phyloP scores from a whole-genome alignment of 2,113 vertebrate genomes.

The Jaculus jaculus region DNA sequence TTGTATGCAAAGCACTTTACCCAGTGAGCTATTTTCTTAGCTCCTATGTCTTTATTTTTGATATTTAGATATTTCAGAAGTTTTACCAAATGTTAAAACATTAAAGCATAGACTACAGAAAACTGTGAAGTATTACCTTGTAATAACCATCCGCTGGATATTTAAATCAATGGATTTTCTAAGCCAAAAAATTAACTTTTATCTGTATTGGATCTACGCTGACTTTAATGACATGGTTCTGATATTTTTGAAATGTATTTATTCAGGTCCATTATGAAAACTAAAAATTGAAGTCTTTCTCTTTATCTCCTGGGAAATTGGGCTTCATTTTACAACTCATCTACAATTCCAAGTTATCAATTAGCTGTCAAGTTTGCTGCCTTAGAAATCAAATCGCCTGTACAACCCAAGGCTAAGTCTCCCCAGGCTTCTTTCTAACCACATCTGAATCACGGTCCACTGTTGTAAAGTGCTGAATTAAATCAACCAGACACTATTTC shows the following conservation, averaged over 20 bases:
- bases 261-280: constrained; percentile 45
- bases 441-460: constrained; percentile 54
- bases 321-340: constrained; percentile 57
- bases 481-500: constrained; percentile 67
- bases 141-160: neutral
- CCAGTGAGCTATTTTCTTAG: too few species aligned
- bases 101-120: neutral
- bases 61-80: neutral
- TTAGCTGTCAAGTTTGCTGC: constrained; percentile 71
- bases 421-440: constrained; percentile 58
- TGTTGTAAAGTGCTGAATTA: constrained; percentile 73
- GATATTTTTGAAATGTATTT: constrained; percentile 55
- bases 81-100: neutral
- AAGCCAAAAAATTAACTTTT: neutral
- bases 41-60: neutral
- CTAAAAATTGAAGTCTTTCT: neutral
- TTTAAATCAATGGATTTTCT: constrained; percentile 14
- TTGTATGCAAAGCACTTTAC: too few species aligned
- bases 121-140: neutral
- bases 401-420: constrained; percentile 59
- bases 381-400: constrained; percentile 63
- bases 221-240: constrained; percentile 47
- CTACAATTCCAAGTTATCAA: constrained; percentile 70
- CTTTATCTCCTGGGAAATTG: constrained; percentile 49
- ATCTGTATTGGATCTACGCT: neutral